These are phyloP conservation scores for Zenarchopterus dispar DNA, from an alignment of 2,797 vertebrate species.

Conservation along the genomic window DNA sequence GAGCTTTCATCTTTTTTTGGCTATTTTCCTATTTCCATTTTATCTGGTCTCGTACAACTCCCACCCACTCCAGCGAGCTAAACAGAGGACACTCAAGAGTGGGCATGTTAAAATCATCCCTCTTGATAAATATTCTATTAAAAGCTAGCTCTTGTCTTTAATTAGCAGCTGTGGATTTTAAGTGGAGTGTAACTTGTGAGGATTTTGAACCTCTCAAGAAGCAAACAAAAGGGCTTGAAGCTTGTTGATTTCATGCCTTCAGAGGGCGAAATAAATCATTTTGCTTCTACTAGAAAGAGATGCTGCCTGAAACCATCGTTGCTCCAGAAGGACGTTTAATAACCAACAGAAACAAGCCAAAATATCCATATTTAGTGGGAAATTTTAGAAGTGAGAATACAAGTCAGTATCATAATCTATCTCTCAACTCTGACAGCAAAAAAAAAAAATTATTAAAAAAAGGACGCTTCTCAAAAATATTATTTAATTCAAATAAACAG, in stretches of 20 bases:
- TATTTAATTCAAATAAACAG: conserved; percentile 23
- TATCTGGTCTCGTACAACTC: conserved; percentile 35
- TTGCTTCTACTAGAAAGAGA: conserved; percentile 15
- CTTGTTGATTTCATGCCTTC: conserved; percentile 17
- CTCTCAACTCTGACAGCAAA: neutral
- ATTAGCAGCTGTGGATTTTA: conserved; percentile 13
- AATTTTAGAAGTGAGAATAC: too few species aligned
- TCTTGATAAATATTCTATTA: conserved; percentile 25
- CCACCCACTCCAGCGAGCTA: conserved; percentile 41
- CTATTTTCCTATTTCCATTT: conserved; percentile 45
- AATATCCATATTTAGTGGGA: neutral
- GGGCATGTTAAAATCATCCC: conserved; percentile 51
- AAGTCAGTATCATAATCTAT: too few species aligned
- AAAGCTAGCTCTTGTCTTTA: conserved; percentile 22
- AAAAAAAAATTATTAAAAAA: conserved; percentile 28
- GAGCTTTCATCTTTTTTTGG: conserved; percentile 53
- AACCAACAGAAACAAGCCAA: conserved; percentile 6
- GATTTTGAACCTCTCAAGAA: conserved; percentile 19
- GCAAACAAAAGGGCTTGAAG: conserved; percentile 10
- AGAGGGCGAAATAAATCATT: conserved; percentile 1
- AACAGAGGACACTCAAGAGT: conserved; percentile 57
- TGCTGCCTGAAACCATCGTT: conserved; percentile 19
- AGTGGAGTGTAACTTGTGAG: neutral
- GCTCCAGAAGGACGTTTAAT: conserved; percentile 23
- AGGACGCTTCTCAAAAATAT: neutral